These are phyloP conservation scores for Cataglyphis cursor DNA, from an alignment of 2,888 invertebrate genomes.

Conservation along the genomic window DNA sequence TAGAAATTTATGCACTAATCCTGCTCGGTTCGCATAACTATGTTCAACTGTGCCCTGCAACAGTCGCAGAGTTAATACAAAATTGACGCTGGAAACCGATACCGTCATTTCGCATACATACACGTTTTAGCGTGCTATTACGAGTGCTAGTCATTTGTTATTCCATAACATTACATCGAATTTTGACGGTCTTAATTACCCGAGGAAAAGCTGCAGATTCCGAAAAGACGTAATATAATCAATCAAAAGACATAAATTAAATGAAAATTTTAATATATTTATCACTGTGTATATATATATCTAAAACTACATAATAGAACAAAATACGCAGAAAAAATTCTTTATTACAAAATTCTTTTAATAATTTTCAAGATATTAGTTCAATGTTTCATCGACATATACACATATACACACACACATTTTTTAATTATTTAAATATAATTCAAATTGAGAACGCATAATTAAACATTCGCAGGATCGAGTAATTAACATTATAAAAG, in stretches of 20 bases:
- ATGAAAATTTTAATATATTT: not conserved
- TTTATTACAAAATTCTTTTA: not conserved
- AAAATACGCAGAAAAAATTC: not conserved
- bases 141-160: slow-evolving; percentile 16
- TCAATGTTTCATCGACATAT: no score
- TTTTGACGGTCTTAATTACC: slow-evolving; percentile 25
- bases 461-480: not conserved
- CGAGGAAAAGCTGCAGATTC: not conserved
- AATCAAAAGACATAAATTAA: not conserved
- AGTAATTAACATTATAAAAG: not conserved
- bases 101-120: not conserved
- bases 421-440: no score
- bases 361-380: not conserved
- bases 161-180: slow-evolving; percentile 22
- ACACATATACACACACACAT: not conserved
- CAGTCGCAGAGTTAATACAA: slow-evolving; percentile 32
- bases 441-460: not conserved
- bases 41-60: slow-evolving; percentile 1
- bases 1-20: slow-evolving; percentile 17
- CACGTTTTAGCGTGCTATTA: not conserved
- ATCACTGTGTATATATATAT: not conserved
- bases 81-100: slow-evolving; percentile 4
- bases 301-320: not conserved
- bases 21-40: not conserved
- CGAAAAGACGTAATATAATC: slow-evolving; percentile 6